Base-by-base conservation (phyloP, 2,797 vertebrate species). In the Fistularia commersonii region DNA sequence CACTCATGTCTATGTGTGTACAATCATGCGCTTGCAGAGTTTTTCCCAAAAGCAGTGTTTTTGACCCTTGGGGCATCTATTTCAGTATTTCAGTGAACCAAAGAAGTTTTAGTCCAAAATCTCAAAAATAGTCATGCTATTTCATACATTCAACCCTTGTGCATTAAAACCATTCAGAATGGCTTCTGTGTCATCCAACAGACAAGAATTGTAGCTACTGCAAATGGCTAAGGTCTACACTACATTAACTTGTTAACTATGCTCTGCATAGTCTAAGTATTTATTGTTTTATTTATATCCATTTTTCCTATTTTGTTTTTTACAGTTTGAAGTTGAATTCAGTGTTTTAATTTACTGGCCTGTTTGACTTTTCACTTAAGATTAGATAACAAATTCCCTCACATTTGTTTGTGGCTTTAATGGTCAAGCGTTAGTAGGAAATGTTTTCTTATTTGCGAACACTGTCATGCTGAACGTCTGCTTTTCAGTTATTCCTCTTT, bases 201-300 rank as follows among this genome's bases (percentile, higher is more conserved):
- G 23, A 64, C 35, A 54, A 57, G 13, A 35, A 32, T 55, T 40
- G 54, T 42, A 51, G 39, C 41, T 32, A 12, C n/a, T 14, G 42
- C 51, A 53, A 39, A 43, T 61, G 45, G 57, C 58, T 72, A 31
- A 68, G 59, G 51, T 67, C 61, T 74, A 84, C 85, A 85, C 84
- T 88, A 87, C 76, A 23, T 80, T 73, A 45, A 63, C 49, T 44
- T 53, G 68, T 57, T 59, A 76, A 72, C 69, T 68, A 69, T 79
- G 72, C 59, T 64, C 69, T 62, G 44, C 60, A 64, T 49, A 48
- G 58, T 53, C 14, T 69, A 48, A 79, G 57, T 87, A 88, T 89
- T 88, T 88, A 88, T 88, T 87, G 65, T 51, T 33, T 35, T 86
- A 86, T 87, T 89, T 86, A 84, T 85, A 69, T 43, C 8, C 42